Evolutionary conservation across 2,113 vertebrate species (phyloP), one percentile per base, ranked within the genome.

Genomic region (Ariopsis seemanni): DNA sequence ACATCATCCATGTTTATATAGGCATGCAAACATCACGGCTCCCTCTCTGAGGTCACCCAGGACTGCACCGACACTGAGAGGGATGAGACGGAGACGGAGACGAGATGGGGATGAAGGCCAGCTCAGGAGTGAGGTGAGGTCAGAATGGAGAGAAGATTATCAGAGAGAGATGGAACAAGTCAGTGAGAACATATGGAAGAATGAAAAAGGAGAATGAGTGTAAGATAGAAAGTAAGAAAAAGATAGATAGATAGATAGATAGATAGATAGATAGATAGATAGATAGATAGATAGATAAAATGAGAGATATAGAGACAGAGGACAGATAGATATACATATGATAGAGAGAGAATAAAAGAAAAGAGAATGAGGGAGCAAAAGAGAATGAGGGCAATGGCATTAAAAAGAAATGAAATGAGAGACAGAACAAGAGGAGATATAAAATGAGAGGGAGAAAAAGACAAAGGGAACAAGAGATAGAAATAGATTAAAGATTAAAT

Each of bases 1-100:
- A 96, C 94, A 95, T 95, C 94, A 95, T 95, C 94, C 94, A 94
- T 95, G 93, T 94, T 95, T 94, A 94, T 95, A 95, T 94, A 95
- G 94, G 95, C 95, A 96, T 96, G 95, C 95, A 96, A 94, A 95
- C 93, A 94, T 90, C 93, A 93, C 91, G 89, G 92, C 93, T 92
- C 93, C 93, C 93, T 92, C 92, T 93, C 93, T 91, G 91, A 86
- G 92, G 92, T 94, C 94, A 93, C 92, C 93, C 94, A 91, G 91
- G 93, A 93, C 92, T 92, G 92, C 91, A 94, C 94, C 87, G 93
- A 94, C 93, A 93, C 86, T 65, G 92, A 90, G 91, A 91, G 93
- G 27, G 62, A 84, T 67, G 83, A 79, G 85, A 83, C 58, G 9
- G 0, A 25, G n/a, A 65, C 9, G 30, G 60, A 80, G 34, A 27